Conservation (phyloP, 2,113 vertebrate genomes). For the Eubucco bourcierii region DNA sequence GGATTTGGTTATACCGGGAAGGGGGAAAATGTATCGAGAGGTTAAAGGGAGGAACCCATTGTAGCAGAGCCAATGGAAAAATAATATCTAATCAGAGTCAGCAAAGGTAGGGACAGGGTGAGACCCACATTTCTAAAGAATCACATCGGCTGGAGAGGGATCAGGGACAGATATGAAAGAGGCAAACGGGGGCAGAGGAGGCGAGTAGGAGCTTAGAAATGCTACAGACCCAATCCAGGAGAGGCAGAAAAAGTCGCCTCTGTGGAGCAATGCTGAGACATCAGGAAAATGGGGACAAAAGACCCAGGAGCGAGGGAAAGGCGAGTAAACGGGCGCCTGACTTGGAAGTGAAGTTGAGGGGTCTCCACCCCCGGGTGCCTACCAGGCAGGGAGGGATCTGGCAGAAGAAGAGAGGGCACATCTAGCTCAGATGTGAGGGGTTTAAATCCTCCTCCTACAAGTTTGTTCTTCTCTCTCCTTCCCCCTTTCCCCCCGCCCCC, state of each 20-base stretch:
- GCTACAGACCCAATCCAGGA: slow-evolving; percentile 10
- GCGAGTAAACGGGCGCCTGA: neutral
- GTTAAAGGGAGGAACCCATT: slow-evolving; percentile 58
- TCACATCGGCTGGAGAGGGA: slow-evolving; percentile 46
- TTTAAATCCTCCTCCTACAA: neutral
- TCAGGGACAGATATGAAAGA: slow-evolving; percentile 33
- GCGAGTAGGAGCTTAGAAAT: slow-evolving; percentile 29
- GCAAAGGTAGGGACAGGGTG: slow-evolving; percentile 57
- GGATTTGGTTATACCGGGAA: slow-evolving; percentile 70
- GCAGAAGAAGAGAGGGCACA: neutral
- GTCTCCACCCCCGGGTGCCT: neutral
- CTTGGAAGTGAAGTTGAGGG: neutral
- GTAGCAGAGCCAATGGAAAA: slow-evolving; percentile 72
- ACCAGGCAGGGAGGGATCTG: neutral
- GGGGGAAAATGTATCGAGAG: slow-evolving; percentile 54
- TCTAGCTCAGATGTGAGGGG: neutral
- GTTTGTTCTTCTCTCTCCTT: neutral
- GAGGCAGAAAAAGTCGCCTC: slow-evolving; percentile 35
- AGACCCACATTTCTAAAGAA: slow-evolving; percentile 57
- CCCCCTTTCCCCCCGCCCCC: neutral
- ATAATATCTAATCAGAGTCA: slow-evolving; percentile 66
- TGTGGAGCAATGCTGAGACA: slow-evolving; percentile 24
- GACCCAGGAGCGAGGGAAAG: neutral
- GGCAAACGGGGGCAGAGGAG: slow-evolving; percentile 13
- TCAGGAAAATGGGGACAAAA: slow-evolving; percentile 49